Evolutionary conservation across 92 coral and sea anemone species (phyloP), one percentile per base, ranked within the genome.

Genomic region (Heteractis magnifica): DNA sequence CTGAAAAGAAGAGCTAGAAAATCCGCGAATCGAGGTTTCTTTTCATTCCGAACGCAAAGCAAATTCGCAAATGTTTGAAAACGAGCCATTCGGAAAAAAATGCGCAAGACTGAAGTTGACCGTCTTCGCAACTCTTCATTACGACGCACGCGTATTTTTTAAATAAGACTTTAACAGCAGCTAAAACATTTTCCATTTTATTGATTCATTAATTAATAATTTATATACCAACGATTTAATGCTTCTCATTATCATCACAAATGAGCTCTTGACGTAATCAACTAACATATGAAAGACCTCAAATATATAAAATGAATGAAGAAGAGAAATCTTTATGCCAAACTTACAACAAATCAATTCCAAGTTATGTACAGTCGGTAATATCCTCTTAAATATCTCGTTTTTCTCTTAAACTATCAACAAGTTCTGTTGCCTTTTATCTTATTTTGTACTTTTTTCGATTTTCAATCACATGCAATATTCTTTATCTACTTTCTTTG

Each of bases 241-340:
- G 73, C 20, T 26, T 68, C 20, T 68, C 8, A 68, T 68, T 23
- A 68, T 68, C 73, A 74, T 74, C 18, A 74, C 49, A 49, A 74
- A 74, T 74, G 77, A 74, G 53, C 50, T 68, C 26, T 34, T 34
- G 44, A 23, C 6, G 73, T 49, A 15, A 26, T 48, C 77, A 81
- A 58, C 55, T 34, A 64, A 60, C 48, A 79, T 64, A 79, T 79
- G 83, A 79, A 79, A 77, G 71, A 64, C 4, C 52, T 52, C 10
- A 79, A 79, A 70, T 81, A 51, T 81, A 81, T 50, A 81, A 51
- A 50, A 70, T 81, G 84, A 81, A 81, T 52, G 82, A 81, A 51
- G 82, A 81, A 51, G 15, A 70, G 71, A 71, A 81, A 50, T 59
- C 70, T 65, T 81, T 68, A 34, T 41, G 73, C 14, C 73, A 68